A percentile compares a stretch with the other conserved stretches of the same genome.
Conservation (phyloP, 2,888 invertebrate species). For the Heliconius ismenius region DNA sequence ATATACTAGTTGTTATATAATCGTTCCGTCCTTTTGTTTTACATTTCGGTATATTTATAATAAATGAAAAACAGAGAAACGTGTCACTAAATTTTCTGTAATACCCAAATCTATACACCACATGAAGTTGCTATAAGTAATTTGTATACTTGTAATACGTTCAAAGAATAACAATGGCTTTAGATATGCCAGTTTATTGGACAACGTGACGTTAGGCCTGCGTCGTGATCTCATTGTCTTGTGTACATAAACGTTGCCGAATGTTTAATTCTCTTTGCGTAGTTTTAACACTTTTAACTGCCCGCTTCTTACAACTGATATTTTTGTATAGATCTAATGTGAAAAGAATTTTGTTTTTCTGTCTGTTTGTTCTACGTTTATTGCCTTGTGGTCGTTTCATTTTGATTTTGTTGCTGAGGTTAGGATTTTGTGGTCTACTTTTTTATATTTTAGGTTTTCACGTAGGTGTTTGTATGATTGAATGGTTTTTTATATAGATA, state of each 20-base stretch:
- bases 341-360: conserved; percentile 14
- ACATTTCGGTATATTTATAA: not conserved
- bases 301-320: conserved; percentile 1
- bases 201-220: conserved; percentile 32
- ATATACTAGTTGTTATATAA: not conserved
- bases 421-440: not conserved
- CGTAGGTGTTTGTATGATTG: not conserved
- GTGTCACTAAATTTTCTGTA: not conserved
- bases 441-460: not conserved
- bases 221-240: conserved; percentile 53
- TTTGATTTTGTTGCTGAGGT: not conserved
- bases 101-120: not conserved
- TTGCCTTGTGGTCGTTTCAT: not conserved
- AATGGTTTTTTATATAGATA: too few relatives aligned
- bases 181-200: conserved; percentile 36
- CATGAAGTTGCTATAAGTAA: not conserved
- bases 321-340: conserved; percentile 2
- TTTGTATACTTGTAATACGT: conserved; percentile 14
- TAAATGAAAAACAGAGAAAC: not conserved
- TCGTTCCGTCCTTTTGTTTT: not conserved
- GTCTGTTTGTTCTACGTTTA: not conserved
- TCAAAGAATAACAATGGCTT: conserved; percentile 34
- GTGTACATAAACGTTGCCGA: conserved; percentile 29
- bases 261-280: conserved; percentile 18
- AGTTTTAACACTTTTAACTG: conserved; percentile 13